Conservation (phyloP, 2,113 vertebrate genomes). For the Ondatra zibethicus region DNA sequence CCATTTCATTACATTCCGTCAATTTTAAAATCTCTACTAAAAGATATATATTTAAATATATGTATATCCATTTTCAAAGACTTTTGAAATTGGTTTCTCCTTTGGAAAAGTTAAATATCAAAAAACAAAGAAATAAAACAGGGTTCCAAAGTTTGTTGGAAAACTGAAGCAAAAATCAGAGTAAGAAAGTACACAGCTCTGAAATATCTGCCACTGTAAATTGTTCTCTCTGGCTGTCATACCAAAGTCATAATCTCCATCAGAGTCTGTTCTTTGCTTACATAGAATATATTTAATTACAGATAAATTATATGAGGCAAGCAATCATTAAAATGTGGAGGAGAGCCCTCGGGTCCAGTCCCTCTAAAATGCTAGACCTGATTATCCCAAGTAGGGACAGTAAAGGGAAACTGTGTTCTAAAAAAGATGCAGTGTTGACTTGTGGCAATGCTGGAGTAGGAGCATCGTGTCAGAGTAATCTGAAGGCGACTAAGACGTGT, state of each 20-base stretch:
- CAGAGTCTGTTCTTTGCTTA: constrained; percentile 53
- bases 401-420: background rate
- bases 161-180: constrained; percentile 53
- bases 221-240: background rate
- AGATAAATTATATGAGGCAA: constrained; percentile 41
- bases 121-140: constrained; percentile 61
- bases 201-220: constrained; percentile 29
- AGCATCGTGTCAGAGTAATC: background rate
- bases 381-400: background rate
- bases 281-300: constrained; percentile 43
- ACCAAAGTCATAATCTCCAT: constrained; percentile 30
- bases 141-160: constrained; percentile 5
- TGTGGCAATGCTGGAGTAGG: background rate
- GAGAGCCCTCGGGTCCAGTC: background rate
- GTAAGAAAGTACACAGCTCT: background rate
- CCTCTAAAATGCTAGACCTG: background rate
- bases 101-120: constrained; percentile 44
- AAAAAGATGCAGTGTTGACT: constrained; percentile 14
- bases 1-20: constrained; percentile 45
- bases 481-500: background rate
- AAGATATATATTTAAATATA: constrained; percentile 48
- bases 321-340: background rate
- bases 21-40: constrained; percentile 61
- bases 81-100: constrained; percentile 30
- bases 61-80: constrained; percentile 56